Percentiles rank a stretch among this genome's conserved stretches.
Conservation (phyloP, 1,140 invertebrate species). For the Physella acuta region DNA sequence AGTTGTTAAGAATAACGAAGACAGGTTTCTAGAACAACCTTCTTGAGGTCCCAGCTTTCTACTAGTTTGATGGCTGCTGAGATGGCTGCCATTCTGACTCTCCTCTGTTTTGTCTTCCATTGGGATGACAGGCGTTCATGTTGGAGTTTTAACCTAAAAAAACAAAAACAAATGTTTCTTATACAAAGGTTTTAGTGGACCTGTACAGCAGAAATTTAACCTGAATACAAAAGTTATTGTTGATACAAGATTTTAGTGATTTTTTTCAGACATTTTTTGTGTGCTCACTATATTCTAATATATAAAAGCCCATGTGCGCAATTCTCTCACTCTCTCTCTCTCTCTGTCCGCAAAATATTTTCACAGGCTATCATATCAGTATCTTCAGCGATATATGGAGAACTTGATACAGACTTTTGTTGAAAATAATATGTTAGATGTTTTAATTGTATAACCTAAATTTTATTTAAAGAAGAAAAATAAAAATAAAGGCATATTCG, state of each 20-base stretch:
- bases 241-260: neutral
- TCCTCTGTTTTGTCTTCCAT: constrained; percentile 93
- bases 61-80: constrained; percentile 96
- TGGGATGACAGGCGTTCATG: constrained; percentile 88
- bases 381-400: too few relatives aligned
- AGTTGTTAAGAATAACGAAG: too few relatives aligned
- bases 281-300: neutral
- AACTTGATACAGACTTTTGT: neutral
- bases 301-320: too few relatives aligned
- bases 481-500: too few relatives aligned
- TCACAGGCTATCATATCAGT: too few relatives aligned
- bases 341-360: too few relatives aligned
- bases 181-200: neutral
- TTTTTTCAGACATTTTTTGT: neutral
- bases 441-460: neutral
- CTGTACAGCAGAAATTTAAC: neutral
- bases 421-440: neutral
- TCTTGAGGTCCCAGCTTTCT: constrained; percentile 89
- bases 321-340: too few relatives aligned
- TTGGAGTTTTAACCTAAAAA: constrained; percentile 71
- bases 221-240: neutral
- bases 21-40: too few relatives aligned
- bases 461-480: neutral
- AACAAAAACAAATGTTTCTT: constrained; percentile 5
- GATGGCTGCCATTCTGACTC: constrained; percentile 95